These are phyloP conservation scores for Spondyliosoma cantharus DNA, from an alignment of 2,797 vertebrate genomes.

Conservation along the genomic window DNA sequence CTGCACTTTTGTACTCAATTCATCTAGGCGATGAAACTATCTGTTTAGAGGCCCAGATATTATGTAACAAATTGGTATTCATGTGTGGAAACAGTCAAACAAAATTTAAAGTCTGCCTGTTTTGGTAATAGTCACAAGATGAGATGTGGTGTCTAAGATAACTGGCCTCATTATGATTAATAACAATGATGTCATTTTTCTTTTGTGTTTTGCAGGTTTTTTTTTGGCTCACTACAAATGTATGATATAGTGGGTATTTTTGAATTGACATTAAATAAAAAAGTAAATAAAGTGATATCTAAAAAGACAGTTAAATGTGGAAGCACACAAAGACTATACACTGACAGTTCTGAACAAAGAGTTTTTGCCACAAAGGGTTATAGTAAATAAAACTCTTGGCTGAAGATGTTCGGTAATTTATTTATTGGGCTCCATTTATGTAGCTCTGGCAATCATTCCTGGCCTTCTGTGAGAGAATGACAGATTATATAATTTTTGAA, in stretches of 20 bases:
- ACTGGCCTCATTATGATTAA: conserved; percentile 7
- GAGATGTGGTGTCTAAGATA: background rate
- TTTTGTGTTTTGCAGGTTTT: too few relatives aligned
- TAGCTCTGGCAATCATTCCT: conserved; percentile 27
- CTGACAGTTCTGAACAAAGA: background rate
- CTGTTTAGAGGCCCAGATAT: conserved; percentile 26
- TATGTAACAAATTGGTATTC: conserved; percentile 31
- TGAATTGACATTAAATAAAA: background rate
- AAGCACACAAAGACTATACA: background rate
- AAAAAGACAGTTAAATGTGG: background rate
- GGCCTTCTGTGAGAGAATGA: conserved; percentile 32
- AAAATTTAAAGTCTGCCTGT: conserved; percentile 5
- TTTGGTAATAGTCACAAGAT: conserved; percentile 13
- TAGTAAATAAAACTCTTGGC: conserved; percentile 29
- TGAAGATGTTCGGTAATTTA: conserved; percentile 28
- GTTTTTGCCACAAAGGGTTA: conserved; percentile 11
- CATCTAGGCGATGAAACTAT: conserved; percentile 5
- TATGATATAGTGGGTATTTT: background rate
- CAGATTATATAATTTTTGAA: conserved; percentile 53
- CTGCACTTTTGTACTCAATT: background rate
- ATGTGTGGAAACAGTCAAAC: conserved; percentile 25
- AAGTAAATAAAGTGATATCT: background rate
- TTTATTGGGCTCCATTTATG: conserved; percentile 38
- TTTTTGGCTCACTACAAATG: background rate
- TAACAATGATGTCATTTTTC: background rate